Conservation (phyloP, 2,888 invertebrate species). For the Parochlus steinenii region DNA sequence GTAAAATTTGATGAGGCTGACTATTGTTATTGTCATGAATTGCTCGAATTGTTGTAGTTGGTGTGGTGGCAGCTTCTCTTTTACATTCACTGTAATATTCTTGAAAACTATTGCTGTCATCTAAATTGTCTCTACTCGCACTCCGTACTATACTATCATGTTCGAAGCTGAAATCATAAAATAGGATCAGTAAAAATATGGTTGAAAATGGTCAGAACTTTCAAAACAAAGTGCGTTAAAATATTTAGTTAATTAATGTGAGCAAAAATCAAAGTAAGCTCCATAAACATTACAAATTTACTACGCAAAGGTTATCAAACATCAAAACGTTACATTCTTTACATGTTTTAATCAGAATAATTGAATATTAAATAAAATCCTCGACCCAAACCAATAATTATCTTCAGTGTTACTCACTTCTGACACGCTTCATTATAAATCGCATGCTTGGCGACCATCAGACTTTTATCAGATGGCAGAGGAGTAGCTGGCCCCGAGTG, state of each 20-base stretch:
- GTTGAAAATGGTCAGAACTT: too few species aligned
- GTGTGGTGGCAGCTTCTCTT: constrained; percentile 9
- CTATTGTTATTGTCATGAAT: constrained; percentile 1
- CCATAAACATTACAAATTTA: too few species aligned
- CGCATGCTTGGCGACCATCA: constrained; percentile 9
- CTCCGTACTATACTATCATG: constrained; percentile 13
- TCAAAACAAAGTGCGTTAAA: too few species aligned
- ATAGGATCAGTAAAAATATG: background rate
- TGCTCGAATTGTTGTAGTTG: constrained; percentile 1
- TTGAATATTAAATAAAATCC: too few species aligned
- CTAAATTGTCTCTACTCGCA: constrained; percentile 23
- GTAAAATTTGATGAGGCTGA: constrained; percentile 18
- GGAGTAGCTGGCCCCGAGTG: background rate
- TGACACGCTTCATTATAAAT: constrained; percentile 11
- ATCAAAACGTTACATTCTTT: too few species aligned
- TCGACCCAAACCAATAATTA: too few species aligned
- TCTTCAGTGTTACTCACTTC: constrained; percentile 7
- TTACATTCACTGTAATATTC: constrained; percentile 8
- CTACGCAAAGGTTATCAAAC: too few species aligned
- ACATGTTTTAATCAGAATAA: too few species aligned
- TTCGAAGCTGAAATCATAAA: constrained; percentile 5
- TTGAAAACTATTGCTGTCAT: constrained; percentile 17
- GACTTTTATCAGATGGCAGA: background rate
- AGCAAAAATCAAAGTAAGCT: too few species aligned
- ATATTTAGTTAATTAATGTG: too few species aligned